Conservation (phyloP, 2,113 vertebrate species). For the Apteryx mantelli region DNA sequence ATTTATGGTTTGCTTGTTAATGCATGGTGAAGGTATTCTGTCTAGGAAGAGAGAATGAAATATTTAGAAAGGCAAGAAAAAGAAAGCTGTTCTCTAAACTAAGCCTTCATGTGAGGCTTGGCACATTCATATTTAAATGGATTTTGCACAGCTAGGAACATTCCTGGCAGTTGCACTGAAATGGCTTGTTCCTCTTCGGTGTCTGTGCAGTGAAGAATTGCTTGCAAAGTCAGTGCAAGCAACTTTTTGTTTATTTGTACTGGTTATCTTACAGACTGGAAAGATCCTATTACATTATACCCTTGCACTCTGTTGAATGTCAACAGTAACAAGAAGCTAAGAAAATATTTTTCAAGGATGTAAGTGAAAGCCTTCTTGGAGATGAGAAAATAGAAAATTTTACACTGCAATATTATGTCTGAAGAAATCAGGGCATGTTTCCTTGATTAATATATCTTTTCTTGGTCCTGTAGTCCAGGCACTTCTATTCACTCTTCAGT, state of each 20-base stretch:
- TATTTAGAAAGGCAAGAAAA: background rate
- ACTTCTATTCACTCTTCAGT: constrained; percentile 37
- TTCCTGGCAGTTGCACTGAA: background rate
- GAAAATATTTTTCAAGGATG: constrained; percentile 34
- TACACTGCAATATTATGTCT: background rate
- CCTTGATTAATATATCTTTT: background rate
- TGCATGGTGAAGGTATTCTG: background rate
- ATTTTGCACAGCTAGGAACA: constrained; percentile 6
- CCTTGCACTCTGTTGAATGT: constrained; percentile 11
- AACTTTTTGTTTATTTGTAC: constrained; percentile 54
- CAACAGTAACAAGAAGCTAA: constrained; percentile 25
- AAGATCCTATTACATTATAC: constrained; percentile 35
- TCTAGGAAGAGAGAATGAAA: background rate
- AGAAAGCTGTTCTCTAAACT: background rate
- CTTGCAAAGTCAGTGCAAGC: constrained; percentile 26
- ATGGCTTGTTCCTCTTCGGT: background rate
- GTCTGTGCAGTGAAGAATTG: constrained; percentile 30
- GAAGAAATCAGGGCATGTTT: background rate
- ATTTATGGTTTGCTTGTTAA: background rate
- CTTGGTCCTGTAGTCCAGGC: background rate
- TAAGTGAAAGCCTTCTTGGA: background rate
- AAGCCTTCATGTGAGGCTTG: background rate
- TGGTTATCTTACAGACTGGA: constrained; percentile 29
- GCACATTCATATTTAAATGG: background rate
- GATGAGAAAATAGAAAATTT: background rate